A percentile compares a stretch with the other conserved stretches of the same genome.
Evolutionary conservation across 2,888 invertebrate species (phyloP).

Genomic region (Frankliniella intonsa): DNA sequence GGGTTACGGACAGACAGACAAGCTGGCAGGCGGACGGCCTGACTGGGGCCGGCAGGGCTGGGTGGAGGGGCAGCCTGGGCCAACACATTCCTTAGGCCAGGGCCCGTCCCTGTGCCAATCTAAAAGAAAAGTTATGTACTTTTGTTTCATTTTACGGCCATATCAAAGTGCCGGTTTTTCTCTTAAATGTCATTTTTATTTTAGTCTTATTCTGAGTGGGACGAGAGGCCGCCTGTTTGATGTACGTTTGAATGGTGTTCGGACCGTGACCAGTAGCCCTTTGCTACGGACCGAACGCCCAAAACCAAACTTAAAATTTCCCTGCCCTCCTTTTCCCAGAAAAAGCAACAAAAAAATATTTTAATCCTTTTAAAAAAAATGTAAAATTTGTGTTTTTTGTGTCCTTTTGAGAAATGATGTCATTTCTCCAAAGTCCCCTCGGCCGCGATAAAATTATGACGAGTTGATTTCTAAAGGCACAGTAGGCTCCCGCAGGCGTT

Average conservation of each 20-base stretch:
- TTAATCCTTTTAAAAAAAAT: neutral
- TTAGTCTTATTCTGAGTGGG: neutral
- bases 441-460: neutral
- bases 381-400: neutral
- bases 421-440: neutral
- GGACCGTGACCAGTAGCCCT: neutral
- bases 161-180: constrained; percentile 13
- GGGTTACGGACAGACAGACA: neutral
- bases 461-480: neutral
- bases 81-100: constrained; percentile 8
- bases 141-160: constrained; percentile 17
- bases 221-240: neutral
- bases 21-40: neutral
- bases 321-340: too few relatives aligned
- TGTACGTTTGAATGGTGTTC: neutral
- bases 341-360: neutral
- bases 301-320: neutral
- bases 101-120: constrained; percentile 13
- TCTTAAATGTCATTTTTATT: neutral
- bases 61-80: neutral
- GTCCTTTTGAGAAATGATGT: neutral
- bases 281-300: neutral
- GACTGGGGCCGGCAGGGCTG: neutral
- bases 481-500: neutral
- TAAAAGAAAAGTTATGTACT: constrained; percentile 3